Evolutionary conservation across 2,888 invertebrate genomes (phyloP), one percentile per base, ranked within the genome.

Genomic region (Lasioglossum morio): DNA sequence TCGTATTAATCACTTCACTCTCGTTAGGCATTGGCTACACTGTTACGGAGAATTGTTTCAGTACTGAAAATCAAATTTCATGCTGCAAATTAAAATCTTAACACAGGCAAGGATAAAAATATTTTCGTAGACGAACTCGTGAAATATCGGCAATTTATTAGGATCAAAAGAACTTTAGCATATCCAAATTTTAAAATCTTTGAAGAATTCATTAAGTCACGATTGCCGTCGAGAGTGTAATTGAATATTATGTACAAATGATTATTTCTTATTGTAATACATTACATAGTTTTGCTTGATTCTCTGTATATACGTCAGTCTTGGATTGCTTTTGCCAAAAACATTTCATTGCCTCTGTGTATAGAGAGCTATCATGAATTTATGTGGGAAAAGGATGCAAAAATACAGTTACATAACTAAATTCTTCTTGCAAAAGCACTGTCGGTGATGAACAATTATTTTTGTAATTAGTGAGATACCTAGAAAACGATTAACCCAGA

Each of bases 241-340:
- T 94, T 94, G 92, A 94, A 93, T 94, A 93, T 94, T 95, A 95
- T 95, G 90, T 95, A 95, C 95, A 95, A 94, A 94, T 94, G 91
- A 94, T 94, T 92, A 93, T 89, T 94, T 91, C 92, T 93, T 94
- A 93, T 91, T 92, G 92, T 93, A 94, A 94, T 94, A 94, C 94
- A 94, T 93, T 94, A 93, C 93, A 93, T 94, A 94, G 92, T 94
- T 94, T 92, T 94, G 93, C 93, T 93, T 93, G 92, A 92, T 93
- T 93, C 89, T 93, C 92, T 92, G 92, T 94, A 94, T 94, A 95
- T 93, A 93, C 93, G 93, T 95, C 94, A 94, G 95, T 95, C 94
- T 94, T 95, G 93, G 91, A 94, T 94, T 94, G 93, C 92, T 93
- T 94, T 93, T 94, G 92, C 93, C 93, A 93, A 93, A 93, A 92